phyloP scores from a whole-genome alignment of 2,797 vertebrate species.

The Sebastes kiyomatsui region DNA sequence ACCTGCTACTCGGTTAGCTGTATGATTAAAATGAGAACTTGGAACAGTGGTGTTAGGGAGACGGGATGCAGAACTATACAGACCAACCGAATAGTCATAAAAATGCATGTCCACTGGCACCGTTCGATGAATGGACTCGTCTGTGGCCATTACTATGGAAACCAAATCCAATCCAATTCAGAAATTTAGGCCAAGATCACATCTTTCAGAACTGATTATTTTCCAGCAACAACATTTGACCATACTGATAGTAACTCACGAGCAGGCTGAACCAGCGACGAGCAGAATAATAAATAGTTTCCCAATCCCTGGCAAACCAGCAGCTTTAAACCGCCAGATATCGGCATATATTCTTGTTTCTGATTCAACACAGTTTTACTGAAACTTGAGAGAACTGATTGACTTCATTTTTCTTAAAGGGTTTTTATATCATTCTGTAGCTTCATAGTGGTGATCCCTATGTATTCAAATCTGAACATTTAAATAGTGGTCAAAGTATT shows the following conservation, averaged over 20 bases:
- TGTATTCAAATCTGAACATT: too few relatives aligned
- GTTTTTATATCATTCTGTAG: too few relatives aligned
- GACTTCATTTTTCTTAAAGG: not conserved
- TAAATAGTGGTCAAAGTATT: too few relatives aligned
- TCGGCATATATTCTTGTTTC: conserved; percentile 7
- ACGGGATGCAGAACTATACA: conserved; percentile 18
- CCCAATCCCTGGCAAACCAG: conserved; percentile 4
- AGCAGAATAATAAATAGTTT: conserved; percentile 30
- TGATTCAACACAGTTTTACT: conserved; percentile 1
- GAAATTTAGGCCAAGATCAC: conserved; percentile 56
- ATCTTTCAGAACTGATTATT: conserved; percentile 59
- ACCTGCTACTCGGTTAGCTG: not conserved
- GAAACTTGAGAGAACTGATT: not conserved
- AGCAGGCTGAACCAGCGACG: conserved; percentile 27
- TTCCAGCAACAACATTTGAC: conserved; percentile 58
- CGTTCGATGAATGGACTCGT: conserved; percentile 38
- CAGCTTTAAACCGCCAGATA: not conserved
- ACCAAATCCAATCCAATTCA: conserved; percentile 64
- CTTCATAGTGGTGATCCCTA: too few relatives aligned
- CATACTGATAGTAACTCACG: conserved; percentile 35
- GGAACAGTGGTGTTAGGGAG: not conserved
- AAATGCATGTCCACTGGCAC: conserved; percentile 58
- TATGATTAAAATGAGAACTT: conserved; percentile 2
- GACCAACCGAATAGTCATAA: conserved; percentile 38
- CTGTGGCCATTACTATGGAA: conserved; percentile 71